Conservation (phyloP, 2,797 vertebrate genomes). For the Hippopotamyrus pictus region DNA sequence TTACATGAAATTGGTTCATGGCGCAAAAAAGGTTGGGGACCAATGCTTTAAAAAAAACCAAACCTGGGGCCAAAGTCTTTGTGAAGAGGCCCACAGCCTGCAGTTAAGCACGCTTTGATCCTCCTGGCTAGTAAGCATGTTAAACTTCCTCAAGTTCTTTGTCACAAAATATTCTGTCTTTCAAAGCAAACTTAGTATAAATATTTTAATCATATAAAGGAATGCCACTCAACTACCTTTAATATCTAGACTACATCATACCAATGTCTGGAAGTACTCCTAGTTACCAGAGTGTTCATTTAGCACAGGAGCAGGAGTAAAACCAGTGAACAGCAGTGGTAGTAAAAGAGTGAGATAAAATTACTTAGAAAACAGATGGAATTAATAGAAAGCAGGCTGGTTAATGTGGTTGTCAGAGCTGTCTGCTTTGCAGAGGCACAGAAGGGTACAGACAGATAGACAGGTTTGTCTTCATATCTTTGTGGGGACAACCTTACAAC, state of each 20-base stretch:
- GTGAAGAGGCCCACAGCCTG: not conserved
- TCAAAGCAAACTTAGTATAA: not conserved
- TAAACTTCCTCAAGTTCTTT: not conserved
- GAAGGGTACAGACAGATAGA: not conserved
- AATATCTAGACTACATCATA: not conserved
- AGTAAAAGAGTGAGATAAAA: not conserved
- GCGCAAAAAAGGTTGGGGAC: not conserved
- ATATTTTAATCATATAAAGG: not conserved
- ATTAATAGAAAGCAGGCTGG: not conserved
- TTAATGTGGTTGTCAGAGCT: not conserved
- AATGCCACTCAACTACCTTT: slow-evolving; percentile 14
- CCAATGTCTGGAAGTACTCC: not conserved
- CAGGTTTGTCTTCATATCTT: not conserved
- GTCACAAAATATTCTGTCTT: not conserved
- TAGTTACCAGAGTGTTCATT: not conserved
- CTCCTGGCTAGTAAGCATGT: not conserved
- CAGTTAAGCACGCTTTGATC: not conserved
- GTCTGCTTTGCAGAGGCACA: not conserved
- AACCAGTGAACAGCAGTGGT: not conserved
- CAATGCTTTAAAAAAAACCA: not conserved
- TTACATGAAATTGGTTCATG: too few relatives aligned
- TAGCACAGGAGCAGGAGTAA: not conserved
- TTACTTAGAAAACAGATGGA: not conserved
- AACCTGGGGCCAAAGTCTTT: not conserved
- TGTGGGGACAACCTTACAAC: not conserved